These are phyloP conservation scores for Vireo altiloquus DNA, from an alignment of 2,113 vertebrate species.

Conservation along the genomic window DNA sequence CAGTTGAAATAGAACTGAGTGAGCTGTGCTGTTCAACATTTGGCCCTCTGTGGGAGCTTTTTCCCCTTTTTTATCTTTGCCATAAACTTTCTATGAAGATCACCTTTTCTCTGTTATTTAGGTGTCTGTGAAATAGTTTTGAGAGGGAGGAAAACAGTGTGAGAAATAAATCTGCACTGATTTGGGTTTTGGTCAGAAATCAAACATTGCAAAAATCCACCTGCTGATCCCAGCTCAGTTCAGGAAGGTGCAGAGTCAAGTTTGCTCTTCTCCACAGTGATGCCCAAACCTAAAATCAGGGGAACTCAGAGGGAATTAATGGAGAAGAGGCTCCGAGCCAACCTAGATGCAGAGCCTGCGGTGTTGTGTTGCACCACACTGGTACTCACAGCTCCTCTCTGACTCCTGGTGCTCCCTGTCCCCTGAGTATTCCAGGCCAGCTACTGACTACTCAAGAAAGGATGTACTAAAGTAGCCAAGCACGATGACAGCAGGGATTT, in stretches of 20 bases:
- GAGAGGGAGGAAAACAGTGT: background rate
- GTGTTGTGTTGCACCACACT: accelerated
- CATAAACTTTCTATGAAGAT: background rate
- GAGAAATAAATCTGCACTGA: background rate
- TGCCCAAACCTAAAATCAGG: background rate
- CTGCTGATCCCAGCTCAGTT: accelerated
- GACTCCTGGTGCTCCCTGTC: background rate
- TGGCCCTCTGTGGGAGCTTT: background rate
- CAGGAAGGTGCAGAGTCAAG: background rate
- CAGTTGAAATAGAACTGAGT: background rate
- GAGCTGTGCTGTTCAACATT: background rate
- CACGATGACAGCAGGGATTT: accelerated
- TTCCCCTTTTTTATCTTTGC: background rate
- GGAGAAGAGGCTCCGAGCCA: background rate
- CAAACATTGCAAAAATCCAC: background rate
- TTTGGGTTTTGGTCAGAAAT: background rate
- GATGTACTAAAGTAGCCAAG: background rate
- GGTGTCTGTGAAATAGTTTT: background rate
- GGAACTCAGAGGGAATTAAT: background rate
- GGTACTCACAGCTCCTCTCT: background rate
- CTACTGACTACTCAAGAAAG: background rate
- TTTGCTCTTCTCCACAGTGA: background rate
- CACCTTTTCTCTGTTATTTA: background rate
- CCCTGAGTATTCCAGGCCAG: background rate
- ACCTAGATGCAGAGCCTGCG: background rate